Evolutionary conservation across 2,888 invertebrate genomes (phyloP), one percentile per base, ranked within the genome.

Genomic region (Isoperla grammatica): DNA sequence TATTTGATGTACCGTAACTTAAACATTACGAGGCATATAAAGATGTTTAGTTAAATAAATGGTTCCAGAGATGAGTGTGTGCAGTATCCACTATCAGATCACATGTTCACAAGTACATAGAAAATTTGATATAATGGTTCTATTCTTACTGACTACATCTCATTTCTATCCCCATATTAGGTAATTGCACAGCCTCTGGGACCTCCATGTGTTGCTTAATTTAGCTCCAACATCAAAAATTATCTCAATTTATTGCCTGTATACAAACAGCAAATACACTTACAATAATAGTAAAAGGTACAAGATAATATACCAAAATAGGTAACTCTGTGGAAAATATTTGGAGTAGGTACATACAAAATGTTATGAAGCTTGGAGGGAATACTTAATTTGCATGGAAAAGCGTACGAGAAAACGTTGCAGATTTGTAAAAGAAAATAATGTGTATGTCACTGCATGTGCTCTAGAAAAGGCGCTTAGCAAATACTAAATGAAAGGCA

Each of bases 301-400:
- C 29, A 29, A 29, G 29, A 29, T 29, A 29, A 29, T 29, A 29
- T 53, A 54, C 61, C 46, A 61, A 59, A 59, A 61, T 61, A 61
- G 61, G 61, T 61, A 61, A 61, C 61, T 61, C 58, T 50, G 49
- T 61, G 58, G 58, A 61, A 61, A 61, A 61, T 61, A 61, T 49
- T 48, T 54, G 19, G 15, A 29, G 29, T 29, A 22, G 39, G 22
- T 59, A 59, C 11, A 12, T 56, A 60, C 46, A 50, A 61, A 55
- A 61, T 43, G 19, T 22, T 29, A 6, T 29, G 29, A 29, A 29
- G 29, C 46, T 37, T 61, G 61, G 61, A 61, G 58, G 61, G 61
- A 61, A 61, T 58, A 20, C 42, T 45, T 39, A 17, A 50, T 49
- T 58, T 39, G 53, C 57, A 62, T 42, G 35, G 40, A 50, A 19